Conservation (phyloP, 1,140 invertebrate species). For the Planococcus citri region DNA sequence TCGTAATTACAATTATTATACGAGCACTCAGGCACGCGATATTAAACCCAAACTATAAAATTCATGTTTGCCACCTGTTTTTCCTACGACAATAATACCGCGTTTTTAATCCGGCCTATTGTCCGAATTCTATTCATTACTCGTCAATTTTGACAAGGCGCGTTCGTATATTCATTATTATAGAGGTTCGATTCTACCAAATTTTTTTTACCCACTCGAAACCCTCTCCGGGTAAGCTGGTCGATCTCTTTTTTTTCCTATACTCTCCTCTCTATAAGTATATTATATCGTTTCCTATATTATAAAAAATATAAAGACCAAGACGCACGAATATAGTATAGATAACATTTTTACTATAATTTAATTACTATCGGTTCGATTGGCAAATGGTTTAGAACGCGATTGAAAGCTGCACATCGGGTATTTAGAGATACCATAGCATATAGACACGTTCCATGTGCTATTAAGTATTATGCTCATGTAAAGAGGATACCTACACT, state of each 20-base stretch:
- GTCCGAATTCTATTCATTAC: slow-evolving; percentile 18
- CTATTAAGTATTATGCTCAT: neutral
- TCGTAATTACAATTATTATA: slow-evolving; percentile 18
- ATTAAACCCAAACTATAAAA: slow-evolving; percentile 12
- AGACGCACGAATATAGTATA: slow-evolving; percentile 8
- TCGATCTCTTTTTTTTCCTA: neutral
- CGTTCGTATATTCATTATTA: slow-evolving; percentile 18
- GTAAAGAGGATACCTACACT: neutral
- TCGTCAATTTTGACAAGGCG: slow-evolving; percentile 19
- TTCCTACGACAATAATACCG: slow-evolving; percentile 4
- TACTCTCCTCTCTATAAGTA: no score
- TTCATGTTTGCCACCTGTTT: slow-evolving; percentile 19
- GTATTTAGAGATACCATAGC: no score
- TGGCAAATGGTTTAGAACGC: neutral
- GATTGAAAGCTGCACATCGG: neutral
- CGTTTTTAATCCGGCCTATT: slow-evolving; percentile 17
- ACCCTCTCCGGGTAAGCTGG: neutral
- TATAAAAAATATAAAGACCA: no score
- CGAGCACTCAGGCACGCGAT: slow-evolving; percentile 10
- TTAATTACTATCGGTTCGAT: neutral
- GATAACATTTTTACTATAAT: slow-evolving; percentile 5
- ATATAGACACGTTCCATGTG: neutral
- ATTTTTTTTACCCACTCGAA: neutral
- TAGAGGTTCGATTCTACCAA: neutral
- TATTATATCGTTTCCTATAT: neutral